Evolutionary conservation across 2,113 vertebrate species (phyloP).

Genomic region (Boleophthalmus pectinirostris): DNA sequence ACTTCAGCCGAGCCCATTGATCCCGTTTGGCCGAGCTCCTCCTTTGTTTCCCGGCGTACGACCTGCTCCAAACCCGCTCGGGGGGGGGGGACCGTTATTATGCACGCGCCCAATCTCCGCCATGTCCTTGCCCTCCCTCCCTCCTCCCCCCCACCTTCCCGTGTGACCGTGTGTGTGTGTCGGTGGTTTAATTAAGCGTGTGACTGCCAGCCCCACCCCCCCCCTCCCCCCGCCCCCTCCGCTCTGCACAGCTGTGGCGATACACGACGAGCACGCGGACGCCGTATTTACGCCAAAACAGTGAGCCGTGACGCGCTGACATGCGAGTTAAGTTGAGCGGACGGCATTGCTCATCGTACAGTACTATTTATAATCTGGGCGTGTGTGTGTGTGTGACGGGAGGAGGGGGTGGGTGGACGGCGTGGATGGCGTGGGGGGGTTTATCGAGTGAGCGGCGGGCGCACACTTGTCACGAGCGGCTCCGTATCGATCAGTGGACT

Average conservation of each 20-base stretch:
- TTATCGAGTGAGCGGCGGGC: constrained; percentile 18
- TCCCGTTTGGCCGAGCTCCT: not conserved
- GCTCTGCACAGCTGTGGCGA: constrained; percentile 26
- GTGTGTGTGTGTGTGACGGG: not conserved
- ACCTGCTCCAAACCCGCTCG: not conserved
- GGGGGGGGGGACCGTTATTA: not conserved
- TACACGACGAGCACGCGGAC: constrained; percentile 40
- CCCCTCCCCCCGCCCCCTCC: not conserved
- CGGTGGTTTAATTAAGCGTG: constrained; percentile 70
- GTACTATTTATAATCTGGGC: constrained; percentile 47
- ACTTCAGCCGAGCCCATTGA: not conserved
- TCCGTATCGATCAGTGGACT: too few species aligned
- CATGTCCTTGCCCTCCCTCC: constrained; percentile 38
- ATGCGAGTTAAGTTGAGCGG: constrained; percentile 61
- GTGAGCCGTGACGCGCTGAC: constrained; percentile 53
- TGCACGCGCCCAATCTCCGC: not conserved
- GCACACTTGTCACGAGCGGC: constrained; percentile 24
- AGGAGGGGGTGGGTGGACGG: too few species aligned
- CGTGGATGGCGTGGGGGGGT: too few species aligned
- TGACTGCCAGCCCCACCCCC: constrained; percentile 43
- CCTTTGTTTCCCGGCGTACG: not conserved
- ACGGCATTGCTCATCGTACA: constrained; percentile 60
- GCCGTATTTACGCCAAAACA: constrained; percentile 25
- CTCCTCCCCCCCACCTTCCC: constrained; percentile 33
- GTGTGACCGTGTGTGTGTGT: constrained; percentile 48